Conservation (phyloP, 1,140 invertebrate species). For the Drosophila azteca region DNA sequence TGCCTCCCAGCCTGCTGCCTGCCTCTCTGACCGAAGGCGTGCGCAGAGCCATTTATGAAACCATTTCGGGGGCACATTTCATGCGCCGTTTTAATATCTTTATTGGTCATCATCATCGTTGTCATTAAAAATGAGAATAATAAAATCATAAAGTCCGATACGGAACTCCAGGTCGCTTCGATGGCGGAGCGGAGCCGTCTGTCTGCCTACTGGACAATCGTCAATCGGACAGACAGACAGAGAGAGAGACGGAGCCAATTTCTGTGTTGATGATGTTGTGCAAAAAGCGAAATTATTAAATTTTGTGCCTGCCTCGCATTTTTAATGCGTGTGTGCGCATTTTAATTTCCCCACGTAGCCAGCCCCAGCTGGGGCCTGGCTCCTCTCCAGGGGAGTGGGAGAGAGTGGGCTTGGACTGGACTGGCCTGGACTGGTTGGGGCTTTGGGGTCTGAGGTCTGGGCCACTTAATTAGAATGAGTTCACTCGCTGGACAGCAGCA, state of each 20-base stretch:
- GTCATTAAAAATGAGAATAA: constrained; percentile 81
- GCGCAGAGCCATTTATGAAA: constrained; percentile 73
- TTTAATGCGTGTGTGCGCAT: constrained; percentile 62
- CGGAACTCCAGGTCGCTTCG: background rate
- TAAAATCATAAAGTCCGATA: constrained; percentile 71
- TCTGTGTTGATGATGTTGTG: constrained; percentile 51
- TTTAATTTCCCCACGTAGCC: constrained; percentile 64
- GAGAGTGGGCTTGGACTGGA: constrained; percentile 5
- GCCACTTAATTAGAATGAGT: constrained; percentile 80
- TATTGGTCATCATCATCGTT: constrained; percentile 81
- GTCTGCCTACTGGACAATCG: background rate
- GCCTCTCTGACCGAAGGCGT: constrained; percentile 29
- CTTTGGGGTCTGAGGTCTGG: constrained; percentile 26
- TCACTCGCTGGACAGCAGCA: constrained; percentile 42
- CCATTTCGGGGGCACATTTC: constrained; percentile 79
- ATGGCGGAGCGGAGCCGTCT: background rate
- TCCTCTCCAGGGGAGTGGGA: background rate
- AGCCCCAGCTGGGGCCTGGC: constrained; percentile 31
- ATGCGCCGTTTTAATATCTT: constrained; percentile 82
- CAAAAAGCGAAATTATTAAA: constrained; percentile 83
- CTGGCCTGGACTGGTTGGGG: constrained; percentile 2
- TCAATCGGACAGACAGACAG: no score
- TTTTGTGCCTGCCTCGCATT: constrained; percentile 73
- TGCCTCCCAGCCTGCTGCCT: background rate
- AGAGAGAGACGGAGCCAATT: no score